Evolutionary conservation across 2,888 invertebrate genomes (phyloP), one percentile per base, ranked within the genome.

Genomic region (Eristalis pertinax): DNA sequence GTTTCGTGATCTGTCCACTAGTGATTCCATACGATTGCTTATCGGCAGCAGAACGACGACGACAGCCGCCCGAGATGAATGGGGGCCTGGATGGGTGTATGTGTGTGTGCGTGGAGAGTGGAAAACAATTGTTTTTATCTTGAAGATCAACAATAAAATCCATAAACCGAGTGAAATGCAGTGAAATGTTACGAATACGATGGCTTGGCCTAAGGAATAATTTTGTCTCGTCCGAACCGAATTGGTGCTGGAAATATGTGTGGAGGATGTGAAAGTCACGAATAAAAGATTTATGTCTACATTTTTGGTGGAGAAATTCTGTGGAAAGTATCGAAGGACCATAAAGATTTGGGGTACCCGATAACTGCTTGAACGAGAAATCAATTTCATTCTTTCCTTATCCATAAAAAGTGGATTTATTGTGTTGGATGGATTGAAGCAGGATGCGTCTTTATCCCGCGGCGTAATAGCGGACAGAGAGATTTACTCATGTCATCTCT

Each of bases 101-200:
- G 50, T 19, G 7, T 19, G 19, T 50, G 19, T 19, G 19, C 38
- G 15, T 76, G 7, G 10, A 32, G 32, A 32, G 76, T 56, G 50
- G 29, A 64, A 75, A 10, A 84, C 84, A 85, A 88, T 88, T 82
- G 74, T 78, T 81, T 76, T 89, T 88, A 88, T 88, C 88, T 75
- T 62, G 22, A 38, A 65, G 77, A 89, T 88, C 84, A 82, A 72
- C 80, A 70, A 88, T 88, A 88, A 88, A 88, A 79, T 81, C 70
- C 80, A 79, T 69, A 84, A 84, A 75, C 41, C 32, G 72, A 75
- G 84, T 67, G 35, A 69, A 84, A 84, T 76, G 84, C 78, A 87
- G 65, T 79, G 68, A 73, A 76, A 35, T 79, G 69, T 24, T 50
- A 62, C 58, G 41, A 19, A 64, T 41, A 38, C 15, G 70, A 67